Conservation (phyloP, 2,888 invertebrate species). For the Synanthedon myopaeformis region DNA sequence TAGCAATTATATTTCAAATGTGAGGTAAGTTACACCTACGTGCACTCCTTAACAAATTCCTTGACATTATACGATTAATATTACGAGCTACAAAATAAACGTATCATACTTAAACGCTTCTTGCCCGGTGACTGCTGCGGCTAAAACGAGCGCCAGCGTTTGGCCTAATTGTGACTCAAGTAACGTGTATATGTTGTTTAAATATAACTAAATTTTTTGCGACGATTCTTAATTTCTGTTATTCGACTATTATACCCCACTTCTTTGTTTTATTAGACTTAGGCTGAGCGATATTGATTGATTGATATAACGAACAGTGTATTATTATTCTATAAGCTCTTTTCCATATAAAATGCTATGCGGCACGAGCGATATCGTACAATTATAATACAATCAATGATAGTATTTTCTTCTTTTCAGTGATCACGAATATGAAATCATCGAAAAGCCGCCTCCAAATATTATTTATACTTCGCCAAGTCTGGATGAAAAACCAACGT, state of each 20-base stretch:
- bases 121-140: constrained; percentile 58
- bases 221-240: constrained; percentile 35
- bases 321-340: neutral
- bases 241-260: constrained; percentile 20
- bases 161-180: constrained; percentile 66
- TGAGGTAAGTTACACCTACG: constrained; percentile 46
- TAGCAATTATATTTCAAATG: constrained; percentile 55
- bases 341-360: no score
- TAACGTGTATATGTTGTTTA: constrained; percentile 45
- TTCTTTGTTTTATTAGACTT: constrained; percentile 12
- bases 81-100: constrained; percentile 43
- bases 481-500: constrained; percentile 41
- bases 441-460: constrained; percentile 76
- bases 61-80: constrained; percentile 41
- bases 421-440: constrained; percentile 94
- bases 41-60: constrained; percentile 21
- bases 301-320: neutral
- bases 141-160: constrained; percentile 64
- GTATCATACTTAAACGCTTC: constrained; percentile 27
- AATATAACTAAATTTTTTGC: constrained; percentile 51
- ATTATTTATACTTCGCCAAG: constrained; percentile 44
- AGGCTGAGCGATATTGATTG: constrained; percentile 21
- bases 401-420: constrained; percentile 66
- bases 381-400: no score
- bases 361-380: no score